These are phyloP conservation scores for Erynnis tages DNA, from an alignment of 2,888 invertebrate genomes.

Conservation along the genomic window DNA sequence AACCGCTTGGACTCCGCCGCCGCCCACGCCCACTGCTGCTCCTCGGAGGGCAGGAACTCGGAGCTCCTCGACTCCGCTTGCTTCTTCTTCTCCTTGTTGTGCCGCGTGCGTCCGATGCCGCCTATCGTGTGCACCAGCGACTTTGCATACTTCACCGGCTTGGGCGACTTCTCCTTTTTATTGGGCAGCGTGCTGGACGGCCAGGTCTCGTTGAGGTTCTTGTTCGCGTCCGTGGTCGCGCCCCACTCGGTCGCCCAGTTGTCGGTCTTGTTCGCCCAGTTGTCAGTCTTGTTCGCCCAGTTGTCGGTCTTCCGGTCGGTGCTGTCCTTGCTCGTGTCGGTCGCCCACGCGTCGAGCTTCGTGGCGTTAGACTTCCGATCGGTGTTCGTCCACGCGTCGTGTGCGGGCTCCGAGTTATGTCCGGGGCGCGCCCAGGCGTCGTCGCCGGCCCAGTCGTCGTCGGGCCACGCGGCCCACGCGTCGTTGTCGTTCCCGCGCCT, in stretches of 20 bases:
- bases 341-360: slow-evolving; percentile 41
- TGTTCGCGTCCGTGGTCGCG: slow-evolving; percentile 47
- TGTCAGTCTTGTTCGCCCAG: slow-evolving; percentile 45
- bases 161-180: slow-evolving; percentile 75
- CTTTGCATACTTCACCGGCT: slow-evolving; percentile 71
- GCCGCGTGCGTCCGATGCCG: slow-evolving; percentile 62
- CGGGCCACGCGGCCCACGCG: slow-evolving; percentile 78
- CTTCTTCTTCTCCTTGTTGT: slow-evolving; percentile 63
- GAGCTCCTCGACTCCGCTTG: slow-evolving; percentile 44
- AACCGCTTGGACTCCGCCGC: slow-evolving; percentile 84
- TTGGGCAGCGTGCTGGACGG: slow-evolving; percentile 62
- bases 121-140: slow-evolving; percentile 74
- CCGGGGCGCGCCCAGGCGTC: slow-evolving; percentile 57
- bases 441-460: slow-evolving; percentile 63
- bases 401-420: slow-evolving; percentile 20
- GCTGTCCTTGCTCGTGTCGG: slow-evolving; percentile 35
- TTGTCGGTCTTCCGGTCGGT: slow-evolving; percentile 51
- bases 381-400: slow-evolving; percentile 41
- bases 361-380: slow-evolving; percentile 1
- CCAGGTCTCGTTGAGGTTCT: slow-evolving; percentile 71
- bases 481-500: slow-evolving; percentile 39
- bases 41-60: slow-evolving; percentile 76
- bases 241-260: slow-evolving; percentile 59
- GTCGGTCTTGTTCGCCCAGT: slow-evolving; percentile 46
- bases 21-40: slow-evolving; percentile 88